Base-by-base conservation (phyloP, 2,888 invertebrate genomes). In the Heliconius charithonia region DNA sequence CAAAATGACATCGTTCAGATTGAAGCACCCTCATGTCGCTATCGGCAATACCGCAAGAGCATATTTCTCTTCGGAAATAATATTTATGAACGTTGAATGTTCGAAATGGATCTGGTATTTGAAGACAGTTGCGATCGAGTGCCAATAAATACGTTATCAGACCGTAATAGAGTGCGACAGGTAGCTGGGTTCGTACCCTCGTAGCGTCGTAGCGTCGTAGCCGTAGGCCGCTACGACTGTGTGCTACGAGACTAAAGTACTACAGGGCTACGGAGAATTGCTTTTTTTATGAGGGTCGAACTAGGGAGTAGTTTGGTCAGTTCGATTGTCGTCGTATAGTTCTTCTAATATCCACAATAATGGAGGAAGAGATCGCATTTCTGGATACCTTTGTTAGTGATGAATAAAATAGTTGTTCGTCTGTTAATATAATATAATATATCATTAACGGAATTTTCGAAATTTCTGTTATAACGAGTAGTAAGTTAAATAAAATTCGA, bases 61-160 rank as follows among this genome's bases (percentile, higher is more conserved):
- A 59, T 59, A 32, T 59, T 37, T 59, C 59, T n/a, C 32, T 59
- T n/a, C 13, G 9, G 25, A 37, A 59, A 72, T 59, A 59, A 59
- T 59, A 25, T 27, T 74, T 74, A 27, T 41, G 63, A 62, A 29
- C 66, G 41, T 78, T 25, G 62, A 74, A n/a, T 45, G 59, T 62
- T 73, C 25, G 37, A 29, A 63, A 74, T 41, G 45, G 27, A 45
- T 74, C 62, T 27, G 25, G 22, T 69, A 67, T 79, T 77, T 63
- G 75, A 77, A 78, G 65, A 74, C 72, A 78, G 66, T 45, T 69
- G 62, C 65, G 70, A 63, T 51, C 63, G 73, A 72, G 67, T 25
- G 67, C 75, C 79, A 80, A 81, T 81, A 80, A 79, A 80, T 81
- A 81, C 79, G 80, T 80, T 80, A 77, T 80, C 79, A 81, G 77